Percentiles rank a stretch among this genome's conserved stretches.
These are phyloP conservation scores for Polypedilum pembai DNA, from an alignment of 1,140 invertebrate species.

Conservation along the genomic window DNA sequence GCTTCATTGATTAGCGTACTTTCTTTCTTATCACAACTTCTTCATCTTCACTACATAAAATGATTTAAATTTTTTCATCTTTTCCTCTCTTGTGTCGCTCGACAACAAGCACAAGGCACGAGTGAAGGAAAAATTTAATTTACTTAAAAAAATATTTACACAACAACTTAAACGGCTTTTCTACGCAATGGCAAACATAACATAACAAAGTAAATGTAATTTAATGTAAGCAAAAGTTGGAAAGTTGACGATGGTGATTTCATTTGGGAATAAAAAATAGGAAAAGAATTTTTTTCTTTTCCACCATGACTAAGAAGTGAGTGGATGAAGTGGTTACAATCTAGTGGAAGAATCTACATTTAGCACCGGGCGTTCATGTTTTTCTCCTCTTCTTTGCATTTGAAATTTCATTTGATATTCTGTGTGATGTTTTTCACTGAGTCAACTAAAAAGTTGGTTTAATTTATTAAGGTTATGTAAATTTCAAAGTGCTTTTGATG, in stretches of 20 bases:
- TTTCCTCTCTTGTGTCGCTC: not conserved
- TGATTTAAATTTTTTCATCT: not conserved
- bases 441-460: too few species aligned
- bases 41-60: too few species aligned
- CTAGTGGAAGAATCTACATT: not conserved
- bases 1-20: too few species aligned
- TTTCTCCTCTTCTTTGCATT: not conserved
- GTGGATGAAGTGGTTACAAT: not conserved
- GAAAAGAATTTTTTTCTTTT: not conserved
- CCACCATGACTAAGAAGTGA: not conserved
- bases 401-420: conserved; percentile 15
- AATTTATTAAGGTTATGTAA: too few species aligned
- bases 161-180: conserved; percentile 20
- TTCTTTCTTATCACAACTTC: too few species aligned
- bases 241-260: not conserved
- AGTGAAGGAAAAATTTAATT: conserved; percentile 16
- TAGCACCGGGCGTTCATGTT: not conserved
- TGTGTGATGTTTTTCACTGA: not conserved
- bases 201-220: not conserved
- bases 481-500: too few species aligned
- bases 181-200: not conserved
- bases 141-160: conserved; percentile 25
- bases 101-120: not conserved
- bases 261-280: not conserved
- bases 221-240: not conserved